Evolutionary conservation across 2,797 vertebrate species (phyloP), one percentile per base, ranked within the genome.

Genomic region (Champsocephalus gunnari): DNA sequence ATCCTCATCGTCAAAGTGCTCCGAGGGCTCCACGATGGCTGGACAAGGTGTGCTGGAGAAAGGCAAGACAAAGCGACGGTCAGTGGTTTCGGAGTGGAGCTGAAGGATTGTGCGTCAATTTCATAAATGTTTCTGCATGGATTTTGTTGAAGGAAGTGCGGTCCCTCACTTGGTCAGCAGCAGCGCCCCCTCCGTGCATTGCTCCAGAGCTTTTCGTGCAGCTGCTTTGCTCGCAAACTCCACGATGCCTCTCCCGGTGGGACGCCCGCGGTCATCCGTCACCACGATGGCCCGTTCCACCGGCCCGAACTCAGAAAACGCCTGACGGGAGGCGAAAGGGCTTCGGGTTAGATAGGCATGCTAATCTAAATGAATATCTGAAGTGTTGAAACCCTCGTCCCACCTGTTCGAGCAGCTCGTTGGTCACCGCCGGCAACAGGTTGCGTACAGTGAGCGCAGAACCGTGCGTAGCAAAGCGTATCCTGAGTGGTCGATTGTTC

Each of bases 1-100:
- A 81, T 99, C 98, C 88, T 99, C 98, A 79, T 97, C 95, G 85
- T 99, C 98, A 88, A 97, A 95, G 73, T 99, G 97, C 68, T 99
- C 97, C 80, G 96, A 96, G 7, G 98, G 97, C 85, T 99, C 98
- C 71, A 99, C 96, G 80, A 99, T 96, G 81, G 96, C 97, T 55
- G 98, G 98, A 80, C 97, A 96, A 47, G 98, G 98, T 11, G 98
- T 98, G 63, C 98, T 99, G 66, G 51, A 38, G 43, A 38, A 51
- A 63, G 0, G 19, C 6, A 28, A 11, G 13, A 62, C 16, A 65
- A 49, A 32, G 41, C 1, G 9, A 41, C 2, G 10, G 17, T 17
- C 38, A 12, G 11, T 16, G 14, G 43, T 45, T 34, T 38, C 8
- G 34, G 8, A 38, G 34, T 38, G 2, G 7, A 38, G 34, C 34